Evolutionary conservation across 1,140 invertebrate genomes (phyloP), one percentile per base, ranked within the genome.

Genomic region (Eupristina koningsbergeri): DNA sequence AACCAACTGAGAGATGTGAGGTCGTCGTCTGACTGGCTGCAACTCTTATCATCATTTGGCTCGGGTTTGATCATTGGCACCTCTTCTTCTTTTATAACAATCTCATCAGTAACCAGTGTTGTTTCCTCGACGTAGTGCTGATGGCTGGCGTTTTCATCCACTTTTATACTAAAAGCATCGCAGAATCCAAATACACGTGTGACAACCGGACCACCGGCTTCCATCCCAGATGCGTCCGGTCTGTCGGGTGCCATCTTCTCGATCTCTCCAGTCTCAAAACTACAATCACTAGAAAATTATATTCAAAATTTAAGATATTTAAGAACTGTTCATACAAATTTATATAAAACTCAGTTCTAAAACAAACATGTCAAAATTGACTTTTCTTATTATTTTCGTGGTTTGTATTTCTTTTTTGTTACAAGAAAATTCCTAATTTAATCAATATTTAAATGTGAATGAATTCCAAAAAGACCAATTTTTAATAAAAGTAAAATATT

Each of bases 1-100:
- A 99, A 92, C 97, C 98, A 99, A 74, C 96, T 95, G 1, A 99
- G 93, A 83, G 96, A 96, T 3, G 97, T 98, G 45, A 99, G 93
- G 88, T 99, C 98, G 87, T 98, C 97, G 88, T 98, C 97, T 71
- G 89, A 88, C 80, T 91, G 87, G n/a, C 36, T 41, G 36, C 50
- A 67, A 17, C 83, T 80, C 31, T 79, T 74, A 29, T 80, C 69
- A 17, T 61, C 69, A 31, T 39, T 29, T 0, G 45, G 45, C 31
- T 84, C 81, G 15, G 75, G n/a, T 31, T 78, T 77, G 26, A 41
- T 71, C 22, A 73, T 74, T 45, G 75, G 50, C 29, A 64, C 17
- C 29, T 80, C 71, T 36, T 82, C 76, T 47, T 81, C 73, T 17
- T 81, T 50, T 47, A 81, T 80, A 19, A 82, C 50, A 15, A 76